Percentiles rank a stretch among this genome's conserved stretches.
These are phyloP conservation scores for Spea bombifrons DNA, from an alignment of 2,113 vertebrate genomes.

Conservation along the genomic window DNA sequence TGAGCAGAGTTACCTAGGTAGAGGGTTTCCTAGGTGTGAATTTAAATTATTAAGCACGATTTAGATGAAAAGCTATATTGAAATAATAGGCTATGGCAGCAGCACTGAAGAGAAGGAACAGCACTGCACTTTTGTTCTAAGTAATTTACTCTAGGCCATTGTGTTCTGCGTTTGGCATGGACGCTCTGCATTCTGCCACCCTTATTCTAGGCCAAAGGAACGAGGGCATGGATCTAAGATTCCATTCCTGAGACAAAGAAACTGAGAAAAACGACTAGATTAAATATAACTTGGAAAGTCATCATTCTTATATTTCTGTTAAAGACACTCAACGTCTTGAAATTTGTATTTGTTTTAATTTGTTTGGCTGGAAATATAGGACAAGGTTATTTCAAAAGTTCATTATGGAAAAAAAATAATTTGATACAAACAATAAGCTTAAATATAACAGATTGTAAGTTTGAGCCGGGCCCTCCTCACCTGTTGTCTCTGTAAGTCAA, in stretches of 20 bases:
- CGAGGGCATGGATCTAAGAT: not conserved
- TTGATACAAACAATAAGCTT: too few relatives aligned
- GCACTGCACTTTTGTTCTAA: slow-evolving; percentile 13
- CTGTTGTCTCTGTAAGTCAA: too few relatives aligned
- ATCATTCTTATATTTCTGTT: not conserved
- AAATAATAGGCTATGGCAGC: slow-evolving; percentile 27
- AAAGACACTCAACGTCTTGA: not conserved
- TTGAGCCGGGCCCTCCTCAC: too few relatives aligned
- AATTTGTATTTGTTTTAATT: too few relatives aligned
- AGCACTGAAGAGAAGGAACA: not conserved
- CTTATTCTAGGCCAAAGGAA: not conserved
- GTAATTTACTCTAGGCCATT: slow-evolving; percentile 9
- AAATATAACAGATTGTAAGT: too few relatives aligned
- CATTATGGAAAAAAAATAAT: too few relatives aligned
- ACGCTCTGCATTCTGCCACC: not conserved
- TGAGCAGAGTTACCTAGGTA: slow-evolving; percentile 29
- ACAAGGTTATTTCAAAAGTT: not conserved
- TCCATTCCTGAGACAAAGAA: not conserved
- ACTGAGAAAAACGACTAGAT: not conserved
- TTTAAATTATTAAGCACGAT: slow-evolving; percentile 30
- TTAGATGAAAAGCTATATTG: slow-evolving; percentile 6
- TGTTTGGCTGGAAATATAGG: not conserved
- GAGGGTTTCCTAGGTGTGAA: slow-evolving; percentile 39
- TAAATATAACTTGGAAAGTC: not conserved
- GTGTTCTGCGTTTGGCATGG: not conserved